Evolutionary conservation across 2,888 invertebrate species (phyloP), one percentile per base, ranked within the genome.

Genomic region (Hydrotaea diabolus): DNA sequence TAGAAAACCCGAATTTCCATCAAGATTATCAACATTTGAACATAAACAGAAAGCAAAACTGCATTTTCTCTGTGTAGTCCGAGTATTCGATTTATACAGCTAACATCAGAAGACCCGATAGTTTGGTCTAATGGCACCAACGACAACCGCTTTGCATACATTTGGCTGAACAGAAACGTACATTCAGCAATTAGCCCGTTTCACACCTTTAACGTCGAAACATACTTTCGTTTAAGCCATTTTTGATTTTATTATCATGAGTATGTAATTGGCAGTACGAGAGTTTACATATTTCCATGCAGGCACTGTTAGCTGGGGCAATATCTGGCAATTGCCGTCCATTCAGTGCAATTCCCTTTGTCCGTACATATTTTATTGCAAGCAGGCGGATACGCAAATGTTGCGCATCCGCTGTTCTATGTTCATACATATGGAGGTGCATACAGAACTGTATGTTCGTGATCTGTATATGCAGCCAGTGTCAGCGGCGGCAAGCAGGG

Each of bases 301-400:
- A 3, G 53, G n/a, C 53, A 2, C 17, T 3, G 55, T 17, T 55
- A 19, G 17, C 53, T 53, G 17, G 13, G 2, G n/a, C 53, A 19
- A 19, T 2, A 31, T 31, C 17, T 39, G 39, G 53, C 55, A 55
- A 2, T 21, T 11, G 31, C 3, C 31, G 31, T 31, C 21, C 53
- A n/a, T 55, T 55, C 80, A 36, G 11, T 59, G 49, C 43, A 83
- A 77, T 77, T 80, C 77, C 77, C 36, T 71, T 55, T 71, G 53
- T 53, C 80, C 59, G 66, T 19, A 66, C 43, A 71, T 36, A 43
- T 77, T 83, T 53, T 80, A 55, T 77, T 4, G 9, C 9, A 8
- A 80, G 71, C 73, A 80, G 79, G 85, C 81, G 85, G 85, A 85
- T 85, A 85, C 85, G 76, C 79, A 79, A 82, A 85, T 85, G 85